Base-by-base conservation (phyloP, 2,113 vertebrate species). In the Xenus cinereus region DNA sequence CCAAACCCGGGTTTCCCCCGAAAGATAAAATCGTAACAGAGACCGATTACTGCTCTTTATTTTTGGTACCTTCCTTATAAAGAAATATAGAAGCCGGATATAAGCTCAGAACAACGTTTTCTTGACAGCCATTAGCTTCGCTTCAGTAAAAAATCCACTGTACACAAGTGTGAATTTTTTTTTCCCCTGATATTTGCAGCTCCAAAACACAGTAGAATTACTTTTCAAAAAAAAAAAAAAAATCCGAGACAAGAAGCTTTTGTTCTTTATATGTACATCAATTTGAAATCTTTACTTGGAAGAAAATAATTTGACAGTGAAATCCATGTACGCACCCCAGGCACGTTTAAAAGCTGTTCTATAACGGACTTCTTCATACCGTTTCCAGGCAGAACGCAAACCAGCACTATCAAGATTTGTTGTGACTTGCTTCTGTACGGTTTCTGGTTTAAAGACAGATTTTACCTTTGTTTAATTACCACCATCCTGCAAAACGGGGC, bases 321-420 rank as follows among this genome's bases (percentile, higher is more conserved):
- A 87, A 90, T 79, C 30, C 20, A 64, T 0, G 9, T 43, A 48
- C 33, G 35, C 18, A 66, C 41, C 32, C 39, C 0, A 0, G 56
- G 33, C 69, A 60, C 43, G 53, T 30, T 78, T 12, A 35, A 71
- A 94, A 84, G 71, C 50, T 50, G 20, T 39, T 92, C 73, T 71
- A 35, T 15, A 76, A 67, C 35, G 72, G 57, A 32, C 33, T 9
- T 3, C 46, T 78, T 93, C 83, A 35, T 71, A 69, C 32, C 45
- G 46, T 27, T 80, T 81, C 71, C 68, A 77, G 67, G 7, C 81
- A 93, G 80, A 91, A 89, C 3, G 12, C 57, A 69, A 59, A 93
- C n/a, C 80, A 91, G 33, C 18, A 10, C 64, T 63, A 80, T n/a
- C 28, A 43, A 90, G 89, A 93, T 96, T 54, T 97, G 96, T 75